phyloP scores from a whole-genome alignment of 2,113 vertebrate genomes.

The Illadopsis cleaveri region DNA sequence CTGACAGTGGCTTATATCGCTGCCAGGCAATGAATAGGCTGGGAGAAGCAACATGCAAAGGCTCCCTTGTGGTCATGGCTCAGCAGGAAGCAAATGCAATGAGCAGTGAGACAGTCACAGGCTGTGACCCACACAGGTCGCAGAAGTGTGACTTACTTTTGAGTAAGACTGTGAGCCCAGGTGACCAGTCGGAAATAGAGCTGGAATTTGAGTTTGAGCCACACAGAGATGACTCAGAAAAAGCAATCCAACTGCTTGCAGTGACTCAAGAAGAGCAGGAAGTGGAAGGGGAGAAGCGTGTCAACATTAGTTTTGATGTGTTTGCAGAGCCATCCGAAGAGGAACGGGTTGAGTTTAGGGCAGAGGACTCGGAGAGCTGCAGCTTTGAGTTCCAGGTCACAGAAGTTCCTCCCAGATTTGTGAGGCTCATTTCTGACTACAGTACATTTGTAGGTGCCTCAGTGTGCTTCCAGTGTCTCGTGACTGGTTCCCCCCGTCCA shows the following conservation, averaged over 20 bases:
- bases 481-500: slow-evolving; percentile 85
- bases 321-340: slow-evolving; percentile 83
- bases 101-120: slow-evolving; percentile 60
- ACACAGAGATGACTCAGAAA: slow-evolving; percentile 76
- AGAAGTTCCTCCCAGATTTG: slow-evolving; percentile 86
- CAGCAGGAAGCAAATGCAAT: slow-evolving; percentile 59
- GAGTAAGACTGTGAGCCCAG: slow-evolving; percentile 72
- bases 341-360: slow-evolving; percentile 83
- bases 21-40: slow-evolving; percentile 87
- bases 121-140: slow-evolving; percentile 66
- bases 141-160: slow-evolving; percentile 82
- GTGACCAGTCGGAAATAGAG: slow-evolving; percentile 84
- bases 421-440: slow-evolving; percentile 83
- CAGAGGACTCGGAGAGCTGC: slow-evolving; percentile 84
- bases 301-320: slow-evolving; percentile 83
- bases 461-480: slow-evolving; percentile 87
- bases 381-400: slow-evolving; percentile 91
- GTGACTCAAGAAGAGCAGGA: slow-evolving; percentile 76
- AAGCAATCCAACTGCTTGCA: slow-evolving; percentile 76
- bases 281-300: slow-evolving; percentile 77
- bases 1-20: slow-evolving; percentile 85
- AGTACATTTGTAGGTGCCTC: slow-evolving; percentile 82
- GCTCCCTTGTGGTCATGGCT: slow-evolving; percentile 79
- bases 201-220: slow-evolving; percentile 86
- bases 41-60: slow-evolving; percentile 89